Evolutionary conservation across 2,797 vertebrate species (phyloP).

Genomic region (Molothrus aeneus): DNA sequence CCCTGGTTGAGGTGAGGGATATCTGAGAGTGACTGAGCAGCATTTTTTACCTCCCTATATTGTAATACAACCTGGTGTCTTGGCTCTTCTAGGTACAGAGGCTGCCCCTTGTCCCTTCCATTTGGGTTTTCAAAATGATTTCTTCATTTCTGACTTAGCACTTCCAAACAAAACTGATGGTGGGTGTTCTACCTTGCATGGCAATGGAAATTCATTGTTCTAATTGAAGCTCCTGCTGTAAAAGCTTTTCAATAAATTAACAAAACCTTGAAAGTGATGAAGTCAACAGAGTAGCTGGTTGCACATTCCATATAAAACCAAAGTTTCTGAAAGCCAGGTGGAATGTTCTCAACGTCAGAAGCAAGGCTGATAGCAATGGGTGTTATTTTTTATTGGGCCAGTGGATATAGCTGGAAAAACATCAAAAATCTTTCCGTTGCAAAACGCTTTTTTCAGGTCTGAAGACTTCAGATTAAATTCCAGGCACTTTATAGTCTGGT

Average conservation of each 20-base stretch:
- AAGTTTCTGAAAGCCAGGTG: background rate
- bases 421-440: background rate
- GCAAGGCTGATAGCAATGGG: background rate
- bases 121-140: background rate
- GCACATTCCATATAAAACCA: background rate
- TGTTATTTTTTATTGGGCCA: background rate
- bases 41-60: background rate
- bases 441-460: background rate
- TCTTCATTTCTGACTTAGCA: slow-evolving; percentile 3
- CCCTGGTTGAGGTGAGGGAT: background rate
- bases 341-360: background rate
- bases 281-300: background rate
- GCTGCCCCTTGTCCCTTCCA: background rate
- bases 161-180: background rate
- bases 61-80: background rate
- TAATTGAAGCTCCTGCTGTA: slow-evolving; percentile 3
- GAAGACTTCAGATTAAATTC: slow-evolving; percentile 43
- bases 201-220: background rate
- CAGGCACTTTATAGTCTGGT: background rate
- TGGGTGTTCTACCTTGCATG: background rate
- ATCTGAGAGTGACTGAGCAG: background rate
- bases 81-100: background rate
- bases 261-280: slow-evolving; percentile 11
- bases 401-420: background rate
- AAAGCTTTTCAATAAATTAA: slow-evolving; percentile 46